Evolutionary conservation across 2,888 invertebrate genomes (phyloP), one percentile per base, ranked within the genome.

Genomic region (Himalopsyche japonica): DNA sequence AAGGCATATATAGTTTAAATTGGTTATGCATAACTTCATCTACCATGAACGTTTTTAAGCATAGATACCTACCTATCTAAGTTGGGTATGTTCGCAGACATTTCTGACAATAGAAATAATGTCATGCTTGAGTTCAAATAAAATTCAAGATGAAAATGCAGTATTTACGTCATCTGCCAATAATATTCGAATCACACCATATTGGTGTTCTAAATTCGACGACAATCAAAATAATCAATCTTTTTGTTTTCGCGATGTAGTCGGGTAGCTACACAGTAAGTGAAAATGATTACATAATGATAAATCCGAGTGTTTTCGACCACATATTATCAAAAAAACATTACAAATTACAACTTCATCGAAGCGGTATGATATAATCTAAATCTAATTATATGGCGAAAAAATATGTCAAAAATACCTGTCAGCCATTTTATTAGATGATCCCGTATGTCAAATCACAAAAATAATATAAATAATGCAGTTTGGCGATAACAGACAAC

Each of bases 351-450:
- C 2, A 1, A 15, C 3, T 43, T 43, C 30, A 27, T 20, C 6
- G 2, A 12, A 70, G 70, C 27, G 12, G 27, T 24, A 27, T 70
- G 70, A 70, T 27, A 70, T 15, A 70, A 24, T 70, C 10, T 24
- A 24, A 64, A 24, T 64, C 70, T 27, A 27, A 70, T 70, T 70
- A 30, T 27, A 70, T 70, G 20, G 15, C 27, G 70, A 70, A 70
- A 70, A 70, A 70, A 70, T 70, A 70, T 70, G 70, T 70, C 34
- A 79, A 82, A 82, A 57, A 48, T 84, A 84, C 84, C 84, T 84
- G 83, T 83, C 85, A 85, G 85, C 85, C 85, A 85, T 85, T 85
- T 85, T 85, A 85, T 83, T 83, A 48, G 81, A 83, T 48, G 82
- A 70, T 77, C 79, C 82, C 85, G 79, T 43, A 83, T 76, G 85